Evolutionary conservation across 2,113 vertebrate genomes (phyloP).

Genomic region (Cyrtonyx montezumae): DNA sequence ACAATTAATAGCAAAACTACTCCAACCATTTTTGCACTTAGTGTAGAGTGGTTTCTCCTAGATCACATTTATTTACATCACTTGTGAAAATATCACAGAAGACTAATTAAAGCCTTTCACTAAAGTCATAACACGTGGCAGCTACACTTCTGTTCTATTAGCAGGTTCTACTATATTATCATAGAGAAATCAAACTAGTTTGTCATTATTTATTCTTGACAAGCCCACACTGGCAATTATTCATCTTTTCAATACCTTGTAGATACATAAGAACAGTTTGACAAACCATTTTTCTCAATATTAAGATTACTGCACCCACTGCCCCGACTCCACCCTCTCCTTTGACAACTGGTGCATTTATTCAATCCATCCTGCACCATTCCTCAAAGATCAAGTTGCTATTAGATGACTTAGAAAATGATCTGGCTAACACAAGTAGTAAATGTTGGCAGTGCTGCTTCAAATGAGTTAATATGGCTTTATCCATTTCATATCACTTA

Average conservation of each 20-base stretch:
- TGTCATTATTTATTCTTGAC: neutral
- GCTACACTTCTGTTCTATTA: neutral
- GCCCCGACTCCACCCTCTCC: fast-evolving
- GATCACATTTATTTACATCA: neutral
- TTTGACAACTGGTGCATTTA: neutral
- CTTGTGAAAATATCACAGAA: neutral
- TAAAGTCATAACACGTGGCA: neutral
- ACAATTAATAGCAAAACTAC: neutral
- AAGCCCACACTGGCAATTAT: neutral
- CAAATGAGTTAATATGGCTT: neutral
- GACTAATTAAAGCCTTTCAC: neutral
- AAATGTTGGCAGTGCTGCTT: neutral
- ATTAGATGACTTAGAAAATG: neutral
- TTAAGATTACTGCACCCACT: neutral
- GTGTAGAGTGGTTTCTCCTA: neutral
- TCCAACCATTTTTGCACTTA: neutral
- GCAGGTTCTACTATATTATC: neutral
- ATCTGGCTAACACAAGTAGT: neutral
- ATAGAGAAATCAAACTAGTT: neutral
- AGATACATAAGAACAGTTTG: neutral
- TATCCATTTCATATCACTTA: neutral
- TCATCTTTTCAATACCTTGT: neutral
- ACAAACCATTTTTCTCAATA: neutral
- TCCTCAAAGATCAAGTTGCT: conserved; percentile 13
- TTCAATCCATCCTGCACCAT: neutral